phyloP scores from a whole-genome alignment of 2,113 vertebrate genomes.

The Paramormyrops kingsleyae region DNA sequence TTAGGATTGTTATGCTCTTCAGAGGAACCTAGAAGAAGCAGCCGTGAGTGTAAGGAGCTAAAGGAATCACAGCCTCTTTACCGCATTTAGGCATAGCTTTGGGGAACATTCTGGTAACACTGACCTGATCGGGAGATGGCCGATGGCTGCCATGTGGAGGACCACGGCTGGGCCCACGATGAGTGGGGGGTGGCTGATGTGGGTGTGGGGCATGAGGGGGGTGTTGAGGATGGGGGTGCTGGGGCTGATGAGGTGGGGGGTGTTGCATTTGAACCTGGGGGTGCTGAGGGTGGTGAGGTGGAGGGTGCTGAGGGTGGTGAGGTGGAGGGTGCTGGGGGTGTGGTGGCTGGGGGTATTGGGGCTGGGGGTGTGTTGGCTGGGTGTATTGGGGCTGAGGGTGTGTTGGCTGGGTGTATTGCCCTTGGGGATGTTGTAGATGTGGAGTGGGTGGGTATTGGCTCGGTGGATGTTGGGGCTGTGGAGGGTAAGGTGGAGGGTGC shows the following conservation, averaged over 20 bases:
- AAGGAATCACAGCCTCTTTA: not conserved
- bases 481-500: slow-evolving; percentile 10
- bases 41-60: not conserved
- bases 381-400: slow-evolving; percentile 38
- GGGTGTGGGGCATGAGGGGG: slow-evolving; percentile 46
- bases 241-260: slow-evolving; percentile 40
- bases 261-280: slow-evolving; percentile 51
- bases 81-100: not conserved
- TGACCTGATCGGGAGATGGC: slow-evolving; percentile 90
- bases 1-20: not conserved
- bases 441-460: slow-evolving; percentile 31
- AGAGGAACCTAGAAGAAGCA: not conserved
- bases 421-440: slow-evolving; percentile 27
- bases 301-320: slow-evolving; percentile 48
- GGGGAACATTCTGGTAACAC: slow-evolving; percentile 16
- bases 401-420: slow-evolving; percentile 32
- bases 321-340: slow-evolving; percentile 41
- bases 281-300: slow-evolving; percentile 44
- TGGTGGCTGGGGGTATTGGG: slow-evolving; percentile 36
- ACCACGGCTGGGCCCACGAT: slow-evolving; percentile 59
- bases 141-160: slow-evolving; percentile 85
- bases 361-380: slow-evolving; percentile 43
- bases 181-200: slow-evolving; percentile 52
- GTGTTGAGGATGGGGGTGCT: slow-evolving; percentile 45
- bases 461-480: slow-evolving; percentile 8